These are phyloP conservation scores for Catharus ustulatus DNA, from an alignment of 2,797 vertebrate genomes.

Conservation along the genomic window DNA sequence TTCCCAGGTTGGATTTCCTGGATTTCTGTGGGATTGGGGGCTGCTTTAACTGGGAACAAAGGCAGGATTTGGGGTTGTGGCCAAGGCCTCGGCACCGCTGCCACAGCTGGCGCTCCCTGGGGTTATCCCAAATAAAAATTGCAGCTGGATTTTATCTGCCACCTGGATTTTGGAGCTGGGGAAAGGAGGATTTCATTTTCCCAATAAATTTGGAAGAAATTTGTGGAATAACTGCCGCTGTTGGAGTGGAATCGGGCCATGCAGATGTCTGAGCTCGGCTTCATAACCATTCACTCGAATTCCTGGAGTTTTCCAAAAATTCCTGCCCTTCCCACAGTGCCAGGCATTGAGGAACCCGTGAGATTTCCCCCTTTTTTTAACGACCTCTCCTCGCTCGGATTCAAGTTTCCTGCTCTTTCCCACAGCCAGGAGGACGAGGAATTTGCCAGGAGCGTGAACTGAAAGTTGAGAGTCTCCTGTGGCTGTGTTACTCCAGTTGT, in stretches of 20 bases:
- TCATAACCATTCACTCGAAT: fast-evolving
- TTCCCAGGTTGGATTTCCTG: background rate
- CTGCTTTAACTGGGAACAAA: background rate
- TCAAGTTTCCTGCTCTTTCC: constrained; percentile 58
- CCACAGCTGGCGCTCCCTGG: constrained; percentile 1
- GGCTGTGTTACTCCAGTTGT: constrained; percentile 8
- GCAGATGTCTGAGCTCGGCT: background rate
- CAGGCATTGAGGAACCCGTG: background rate
- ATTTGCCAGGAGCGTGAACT: constrained; percentile 42
- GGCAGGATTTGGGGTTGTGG: background rate
- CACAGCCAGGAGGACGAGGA: background rate
- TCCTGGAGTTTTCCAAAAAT: background rate
- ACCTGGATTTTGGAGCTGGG: background rate
- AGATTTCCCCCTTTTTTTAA: background rate
- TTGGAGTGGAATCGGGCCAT: background rate
- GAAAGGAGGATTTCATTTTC: background rate
- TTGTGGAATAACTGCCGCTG: background rate
- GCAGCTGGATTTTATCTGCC: constrained; percentile 49
- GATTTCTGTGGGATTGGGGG: background rate
- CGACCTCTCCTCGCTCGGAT: constrained; percentile 8
- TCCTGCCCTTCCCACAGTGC: background rate
- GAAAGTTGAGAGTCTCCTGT: constrained; percentile 53
- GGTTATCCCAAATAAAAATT: background rate
- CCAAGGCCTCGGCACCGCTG: background rate
- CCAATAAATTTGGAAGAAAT: background rate